A percentile compares a stretch with the other conserved stretches of the same genome.
Evolutionary conservation across 2,888 invertebrate genomes (phyloP).

Genomic region (Diploptera punctata): DNA sequence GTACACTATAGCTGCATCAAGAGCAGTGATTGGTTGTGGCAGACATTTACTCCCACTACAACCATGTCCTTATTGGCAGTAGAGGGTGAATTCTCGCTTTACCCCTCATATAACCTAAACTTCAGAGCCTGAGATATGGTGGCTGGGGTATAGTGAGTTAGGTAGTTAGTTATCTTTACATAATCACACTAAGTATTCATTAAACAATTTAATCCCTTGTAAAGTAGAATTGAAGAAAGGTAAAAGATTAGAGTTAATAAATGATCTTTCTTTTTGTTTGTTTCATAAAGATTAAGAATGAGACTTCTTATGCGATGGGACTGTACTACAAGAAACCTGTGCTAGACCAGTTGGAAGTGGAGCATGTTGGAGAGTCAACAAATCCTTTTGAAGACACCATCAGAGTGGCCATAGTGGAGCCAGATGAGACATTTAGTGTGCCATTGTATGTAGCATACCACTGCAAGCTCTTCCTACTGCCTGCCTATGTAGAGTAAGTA

Average conservation of each 20-base stretch:
- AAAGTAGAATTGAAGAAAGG: too few relatives aligned
- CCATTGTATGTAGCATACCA: slow-evolving; percentile 83
- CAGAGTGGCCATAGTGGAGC: slow-evolving; percentile 73
- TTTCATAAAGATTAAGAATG: slow-evolving; percentile 69
- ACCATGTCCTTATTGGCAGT: too few relatives aligned
- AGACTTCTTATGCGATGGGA: slow-evolving; percentile 77
- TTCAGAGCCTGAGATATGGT: too few relatives aligned
- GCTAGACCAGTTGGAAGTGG: slow-evolving; percentile 68
- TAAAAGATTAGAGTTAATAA: neutral
- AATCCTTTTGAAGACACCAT: slow-evolving; percentile 80
- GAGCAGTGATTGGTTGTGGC: too few relatives aligned
- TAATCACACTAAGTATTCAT: too few relatives aligned
- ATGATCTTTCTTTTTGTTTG: neutral
- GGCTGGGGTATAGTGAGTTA: too few relatives aligned
- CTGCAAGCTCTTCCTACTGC: slow-evolving; percentile 75
- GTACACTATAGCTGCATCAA: too few relatives aligned
- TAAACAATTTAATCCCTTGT: too few relatives aligned
- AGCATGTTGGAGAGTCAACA: slow-evolving; percentile 68
- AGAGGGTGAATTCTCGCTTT: too few relatives aligned
- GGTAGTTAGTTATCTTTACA: too few relatives aligned
- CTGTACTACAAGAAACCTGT: slow-evolving; percentile 76
- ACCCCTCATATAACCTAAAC: too few relatives aligned
- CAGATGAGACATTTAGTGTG: slow-evolving; percentile 75
- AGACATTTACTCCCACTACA: too few relatives aligned
- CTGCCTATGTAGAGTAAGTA: slow-evolving; percentile 75